Conservation (phyloP, 2,113 vertebrate species). For the Laticauda colubrina region DNA sequence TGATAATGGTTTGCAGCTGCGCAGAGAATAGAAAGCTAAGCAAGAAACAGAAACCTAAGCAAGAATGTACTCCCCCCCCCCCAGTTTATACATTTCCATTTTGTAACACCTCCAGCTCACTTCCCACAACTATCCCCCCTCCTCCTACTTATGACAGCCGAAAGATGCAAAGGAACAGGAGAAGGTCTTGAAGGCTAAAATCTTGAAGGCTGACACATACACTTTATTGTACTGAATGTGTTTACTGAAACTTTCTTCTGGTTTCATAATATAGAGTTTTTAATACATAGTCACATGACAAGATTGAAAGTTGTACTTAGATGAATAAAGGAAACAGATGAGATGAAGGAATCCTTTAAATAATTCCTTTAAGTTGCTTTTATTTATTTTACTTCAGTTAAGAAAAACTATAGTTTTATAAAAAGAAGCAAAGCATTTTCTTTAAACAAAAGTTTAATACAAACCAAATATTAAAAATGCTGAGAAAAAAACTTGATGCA, state of each 20-base stretch:
- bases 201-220: too few species aligned
- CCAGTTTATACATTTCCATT: too few species aligned
- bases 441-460: not conserved
- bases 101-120: too few species aligned
- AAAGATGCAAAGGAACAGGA: too few species aligned
- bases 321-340: not conserved
- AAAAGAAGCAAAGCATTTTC: not conserved
- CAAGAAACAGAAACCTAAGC: too few species aligned
- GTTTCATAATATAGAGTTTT: constrained; percentile 6
- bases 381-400: not conserved
- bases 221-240: not conserved
- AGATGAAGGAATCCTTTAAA: not conserved
- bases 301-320: not conserved
- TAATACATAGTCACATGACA: not conserved
- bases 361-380: not conserved
- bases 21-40: too few species aligned
- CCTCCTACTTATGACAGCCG: too few species aligned
- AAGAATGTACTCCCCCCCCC: too few species aligned
- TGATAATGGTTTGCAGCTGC: too few species aligned
- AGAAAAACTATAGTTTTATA: not conserved
- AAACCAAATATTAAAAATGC: not conserved
- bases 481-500: not conserved
- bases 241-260: constrained; percentile 12
- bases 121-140: too few species aligned
- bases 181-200: too few species aligned